These are phyloP conservation scores for Perodicticus potto DNA, from an alignment of 2,797 vertebrate species.

Conservation along the genomic window DNA sequence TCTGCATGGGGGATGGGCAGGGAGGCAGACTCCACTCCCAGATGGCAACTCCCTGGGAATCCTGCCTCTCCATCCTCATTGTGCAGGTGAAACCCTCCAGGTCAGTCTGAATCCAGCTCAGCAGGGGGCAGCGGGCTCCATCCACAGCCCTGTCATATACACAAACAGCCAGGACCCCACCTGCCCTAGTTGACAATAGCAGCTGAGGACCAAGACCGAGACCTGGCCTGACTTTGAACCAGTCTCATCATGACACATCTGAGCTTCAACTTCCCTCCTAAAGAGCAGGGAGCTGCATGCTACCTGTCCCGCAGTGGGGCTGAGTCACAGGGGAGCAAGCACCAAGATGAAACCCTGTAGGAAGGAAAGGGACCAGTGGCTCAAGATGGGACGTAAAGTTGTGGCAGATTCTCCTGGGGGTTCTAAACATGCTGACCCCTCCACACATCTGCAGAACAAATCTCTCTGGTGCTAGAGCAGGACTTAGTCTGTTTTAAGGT, in stretches of 20 bases:
- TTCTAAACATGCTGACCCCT: accelerated
- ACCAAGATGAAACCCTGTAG: not conserved
- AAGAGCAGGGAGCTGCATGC: not conserved
- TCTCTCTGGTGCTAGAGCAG: not conserved
- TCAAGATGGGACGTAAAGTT: not conserved
- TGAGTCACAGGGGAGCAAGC: not conserved
- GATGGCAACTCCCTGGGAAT: not conserved
- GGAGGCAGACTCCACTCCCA: too few species aligned
- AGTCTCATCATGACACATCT: not conserved
- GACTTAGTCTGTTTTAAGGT: not conserved
- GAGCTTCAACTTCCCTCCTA: not conserved
- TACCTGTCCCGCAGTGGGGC: not conserved
- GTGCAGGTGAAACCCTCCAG: not conserved
- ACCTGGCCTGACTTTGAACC: too few species aligned
- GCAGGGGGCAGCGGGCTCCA: not conserved
- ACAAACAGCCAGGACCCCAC: not conserved
- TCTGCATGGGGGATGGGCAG: not conserved
- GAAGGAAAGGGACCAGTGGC: not conserved
- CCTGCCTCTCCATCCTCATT: not conserved
- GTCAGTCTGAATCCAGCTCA: not conserved
- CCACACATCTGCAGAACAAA: not conserved
- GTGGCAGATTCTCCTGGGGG: too few species aligned
- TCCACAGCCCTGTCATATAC: not conserved
- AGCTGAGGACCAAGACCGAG: too few species aligned
- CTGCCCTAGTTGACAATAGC: not conserved